Base-by-base conservation (phyloP, 2,113 vertebrate genomes). In the Hiodon alosoides region DNA sequence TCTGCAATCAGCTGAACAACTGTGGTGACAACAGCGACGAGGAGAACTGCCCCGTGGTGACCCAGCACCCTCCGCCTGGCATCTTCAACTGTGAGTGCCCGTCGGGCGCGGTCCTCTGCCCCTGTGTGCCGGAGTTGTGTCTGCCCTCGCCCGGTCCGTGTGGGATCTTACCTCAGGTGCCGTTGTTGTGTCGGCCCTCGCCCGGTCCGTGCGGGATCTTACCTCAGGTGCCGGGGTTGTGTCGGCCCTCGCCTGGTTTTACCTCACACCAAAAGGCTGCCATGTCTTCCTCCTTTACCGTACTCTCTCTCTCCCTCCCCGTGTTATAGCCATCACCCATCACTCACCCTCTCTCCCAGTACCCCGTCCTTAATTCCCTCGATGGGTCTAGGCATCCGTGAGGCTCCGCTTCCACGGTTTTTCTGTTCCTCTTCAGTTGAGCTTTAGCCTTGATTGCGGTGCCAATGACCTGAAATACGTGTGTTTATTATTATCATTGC, bases 21-120 rank as follows among this genome's bases (percentile, higher is more conserved):
- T 98, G 96, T 87, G 96, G 95, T 74, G 96, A 98, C 92, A 97
- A 98, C 90, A 98, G 95, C 77, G 95, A 98, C 86, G 96, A 98
- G 89, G 95, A 98, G 85, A 95, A 96, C 88, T 98, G 95, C 83
- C 93, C 95, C 46, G 89, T 95, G 89, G 95, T 96, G 88, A 98
- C 96, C 16, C 94, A 96, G 85, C 95, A 96, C 82, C 95, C 96
- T 76, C 94, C 95, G 74, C 94, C 95, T 2, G 92, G 93, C 83
- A 94, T 97, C 91, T 96, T 97, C 79, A 95, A 90, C 91, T 96
- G 95, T 98, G 87, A 98, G 96, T 95, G 80, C 72, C 67, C 58
- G 10, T 8, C 5, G 64, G 64, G 64, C 5, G 5, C 51, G 31
- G 58, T 2, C 70, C 50, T 50, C 67, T 73, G 46, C n/a, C 11